phyloP scores from a whole-genome alignment of 2,113 vertebrate species.

The Sinosuthora webbiana region DNA sequence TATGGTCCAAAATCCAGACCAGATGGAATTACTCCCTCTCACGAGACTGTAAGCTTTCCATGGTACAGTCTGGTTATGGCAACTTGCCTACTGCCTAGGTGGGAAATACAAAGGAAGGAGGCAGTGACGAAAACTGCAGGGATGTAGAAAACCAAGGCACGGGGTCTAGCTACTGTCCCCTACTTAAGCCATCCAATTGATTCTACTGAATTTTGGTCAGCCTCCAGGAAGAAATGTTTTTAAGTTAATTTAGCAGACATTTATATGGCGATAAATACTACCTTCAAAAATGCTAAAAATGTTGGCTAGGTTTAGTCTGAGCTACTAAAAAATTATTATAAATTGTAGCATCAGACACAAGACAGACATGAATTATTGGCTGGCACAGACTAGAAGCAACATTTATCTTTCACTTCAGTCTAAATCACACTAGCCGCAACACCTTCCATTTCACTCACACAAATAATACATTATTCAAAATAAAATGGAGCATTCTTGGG shows the following conservation, averaged over 20 bases:
- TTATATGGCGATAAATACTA: constrained; percentile 79
- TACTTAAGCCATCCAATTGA: constrained; percentile 73
- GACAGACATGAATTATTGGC: constrained; percentile 77
- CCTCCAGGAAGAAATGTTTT: constrained; percentile 78
- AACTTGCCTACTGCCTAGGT: constrained; percentile 68
- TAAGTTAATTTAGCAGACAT: constrained; percentile 74
- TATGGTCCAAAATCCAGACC: constrained; percentile 63
- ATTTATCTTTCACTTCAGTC: constrained; percentile 76
- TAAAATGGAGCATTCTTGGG: constrained; percentile 78
- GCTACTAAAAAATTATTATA: constrained; percentile 72
- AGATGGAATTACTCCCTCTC: constrained; percentile 68
- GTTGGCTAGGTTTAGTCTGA: constrained; percentile 81
- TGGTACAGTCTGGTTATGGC: constrained; percentile 70
- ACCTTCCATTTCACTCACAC: constrained; percentile 82
- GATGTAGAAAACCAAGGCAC: constrained; percentile 75
- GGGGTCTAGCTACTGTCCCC: constrained; percentile 70
- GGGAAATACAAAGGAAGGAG: constrained; percentile 51
- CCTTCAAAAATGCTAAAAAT: constrained; percentile 76
- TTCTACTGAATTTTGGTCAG: constrained; percentile 81
- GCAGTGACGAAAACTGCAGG: constrained; percentile 68
- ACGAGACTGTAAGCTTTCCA: constrained; percentile 64
- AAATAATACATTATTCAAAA: constrained; percentile 79
- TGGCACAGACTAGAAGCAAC: constrained; percentile 78
- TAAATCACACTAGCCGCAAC: constrained; percentile 81
- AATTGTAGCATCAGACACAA: constrained; percentile 73